Evolutionary conservation across 2,797 vertebrate genomes (phyloP).

Genomic region (Helicolenus hilgendorfi): DNA sequence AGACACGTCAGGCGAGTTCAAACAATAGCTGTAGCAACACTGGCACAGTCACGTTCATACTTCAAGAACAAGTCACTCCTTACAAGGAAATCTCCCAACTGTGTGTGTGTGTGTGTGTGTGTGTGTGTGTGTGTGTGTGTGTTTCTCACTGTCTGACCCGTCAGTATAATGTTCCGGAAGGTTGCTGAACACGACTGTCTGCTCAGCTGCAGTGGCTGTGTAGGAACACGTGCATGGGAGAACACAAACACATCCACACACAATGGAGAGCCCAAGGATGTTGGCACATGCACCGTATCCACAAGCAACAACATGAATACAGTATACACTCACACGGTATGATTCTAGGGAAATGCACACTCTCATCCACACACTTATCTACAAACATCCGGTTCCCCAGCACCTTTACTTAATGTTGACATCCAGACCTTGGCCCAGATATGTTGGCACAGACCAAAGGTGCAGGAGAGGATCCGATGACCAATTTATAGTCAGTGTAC

Average conservation of each 20-base stretch:
- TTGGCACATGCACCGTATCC: background rate
- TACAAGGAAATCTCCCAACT: slow-evolving; percentile 47
- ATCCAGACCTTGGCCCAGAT: slow-evolving; percentile 23
- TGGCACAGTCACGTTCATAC: slow-evolving; percentile 38
- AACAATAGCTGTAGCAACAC: slow-evolving; percentile 42
- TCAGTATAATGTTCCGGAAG: slow-evolving; percentile 26
- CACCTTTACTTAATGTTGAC: slow-evolving; percentile 1
- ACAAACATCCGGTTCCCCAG: background rate
- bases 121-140: background rate
- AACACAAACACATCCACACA: background rate
- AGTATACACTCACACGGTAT: background rate
- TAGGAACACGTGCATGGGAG: slow-evolving; percentile 3
- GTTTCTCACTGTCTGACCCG: slow-evolving; percentile 31
- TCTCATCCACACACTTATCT: background rate
- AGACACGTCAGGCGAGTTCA: slow-evolving; percentile 30
- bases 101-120: background rate
- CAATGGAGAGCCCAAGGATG: background rate
- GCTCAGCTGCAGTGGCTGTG: slow-evolving; percentile 48
- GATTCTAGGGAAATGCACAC: background rate
- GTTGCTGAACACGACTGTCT: slow-evolving; percentile 38
- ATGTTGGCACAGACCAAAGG: slow-evolving; percentile 16
- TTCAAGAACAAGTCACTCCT: slow-evolving; percentile 23
- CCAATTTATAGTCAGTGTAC: slow-evolving; percentile 13
- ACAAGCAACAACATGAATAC: background rate
- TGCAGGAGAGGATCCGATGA: slow-evolving; percentile 1